Percentiles rank a stretch among this genome's conserved stretches.
Evolutionary conservation across 1,140 invertebrate genomes (phyloP).

Genomic region (Venturia canescens): DNA sequence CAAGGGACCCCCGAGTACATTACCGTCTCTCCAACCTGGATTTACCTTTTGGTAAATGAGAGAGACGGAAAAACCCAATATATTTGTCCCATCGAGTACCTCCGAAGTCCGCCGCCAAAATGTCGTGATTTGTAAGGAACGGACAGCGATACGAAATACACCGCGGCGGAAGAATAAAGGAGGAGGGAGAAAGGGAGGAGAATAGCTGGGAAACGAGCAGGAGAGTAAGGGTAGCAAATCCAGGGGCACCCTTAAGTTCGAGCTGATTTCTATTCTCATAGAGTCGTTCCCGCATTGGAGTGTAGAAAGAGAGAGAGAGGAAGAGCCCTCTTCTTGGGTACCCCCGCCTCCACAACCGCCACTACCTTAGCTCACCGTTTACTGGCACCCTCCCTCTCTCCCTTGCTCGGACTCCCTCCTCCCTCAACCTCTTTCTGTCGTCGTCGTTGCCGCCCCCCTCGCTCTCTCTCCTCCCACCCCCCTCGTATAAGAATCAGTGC

Average conservation of each 20-base stretch:
- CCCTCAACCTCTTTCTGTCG: conserved; percentile 45
- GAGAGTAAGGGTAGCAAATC: not conserved
- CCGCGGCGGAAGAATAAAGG: not conserved
- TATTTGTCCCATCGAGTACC: not conserved
- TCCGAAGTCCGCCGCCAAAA: not conserved
- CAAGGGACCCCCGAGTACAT: not conserved
- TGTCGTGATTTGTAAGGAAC: conserved; percentile 18
- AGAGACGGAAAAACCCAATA: too few species aligned
- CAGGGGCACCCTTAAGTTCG: conserved; percentile 20
- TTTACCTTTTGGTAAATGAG: too few species aligned
- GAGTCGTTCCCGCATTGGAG: conserved; percentile 29
- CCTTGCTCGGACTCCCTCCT: conserved; percentile 12
- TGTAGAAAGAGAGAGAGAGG: conserved; percentile 36
- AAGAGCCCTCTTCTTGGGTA: conserved; percentile 47
- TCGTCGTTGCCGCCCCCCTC: not conserved
- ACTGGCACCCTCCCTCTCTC: conserved; percentile 47
- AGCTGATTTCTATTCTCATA: conserved; percentile 7
- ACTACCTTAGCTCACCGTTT: conserved; percentile 23
- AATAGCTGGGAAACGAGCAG: not conserved
- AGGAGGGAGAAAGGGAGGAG: not conserved
- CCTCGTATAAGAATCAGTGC: conserved; percentile 73
- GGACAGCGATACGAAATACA: not conserved
- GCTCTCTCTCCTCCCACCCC: conserved; percentile 44
- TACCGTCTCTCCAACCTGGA: not conserved
- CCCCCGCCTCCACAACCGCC: conserved; percentile 32